A percentile compares a stretch with the other conserved stretches of the same genome.
phyloP scores from a whole-genome alignment of 2,113 vertebrate species.

The Aepyceros melampus region DNA sequence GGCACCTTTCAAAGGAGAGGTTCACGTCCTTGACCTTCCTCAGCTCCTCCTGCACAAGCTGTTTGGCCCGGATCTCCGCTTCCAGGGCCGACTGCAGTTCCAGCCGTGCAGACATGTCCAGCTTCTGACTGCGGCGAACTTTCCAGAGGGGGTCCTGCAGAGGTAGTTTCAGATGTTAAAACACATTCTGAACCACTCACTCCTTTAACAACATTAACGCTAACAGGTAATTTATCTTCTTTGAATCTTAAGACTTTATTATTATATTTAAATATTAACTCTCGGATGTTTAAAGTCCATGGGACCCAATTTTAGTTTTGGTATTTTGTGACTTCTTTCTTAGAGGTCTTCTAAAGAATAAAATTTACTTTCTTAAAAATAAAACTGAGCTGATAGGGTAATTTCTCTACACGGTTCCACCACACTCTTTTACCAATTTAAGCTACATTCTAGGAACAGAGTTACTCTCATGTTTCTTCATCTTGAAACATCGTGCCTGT shows the following conservation, averaged over 20 bases:
- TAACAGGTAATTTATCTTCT: too few species aligned
- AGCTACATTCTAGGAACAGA: accelerated
- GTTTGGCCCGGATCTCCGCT: slow-evolving; percentile 96
- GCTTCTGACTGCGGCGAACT: slow-evolving; percentile 95
- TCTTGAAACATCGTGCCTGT: neutral
- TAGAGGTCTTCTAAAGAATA: neutral
- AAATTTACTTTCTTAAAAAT: neutral
- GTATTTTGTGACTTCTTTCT: neutral
- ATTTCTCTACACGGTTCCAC: neutral
- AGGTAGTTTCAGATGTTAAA: neutral
- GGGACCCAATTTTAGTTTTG: neutral
- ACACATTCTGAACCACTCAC: accelerated
- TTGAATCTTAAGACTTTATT: neutral
- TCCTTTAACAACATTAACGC: neutral
- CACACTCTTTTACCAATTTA: too few species aligned
- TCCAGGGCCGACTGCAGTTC: slow-evolving; percentile 98
- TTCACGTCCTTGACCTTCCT: slow-evolving; percentile 90
- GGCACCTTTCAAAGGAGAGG: slow-evolving; percentile 92
- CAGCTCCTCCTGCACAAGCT: slow-evolving; percentile 94
- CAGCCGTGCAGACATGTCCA: slow-evolving; percentile 97
- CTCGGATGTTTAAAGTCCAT: neutral
- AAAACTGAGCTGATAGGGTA: neutral
- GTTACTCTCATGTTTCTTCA: accelerated
- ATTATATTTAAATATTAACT: neutral
- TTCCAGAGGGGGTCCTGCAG: slow-evolving; percentile 97